Evolutionary conservation across 2,888 invertebrate genomes (phyloP).

Genomic region (Agrochola circellaris): DNA sequence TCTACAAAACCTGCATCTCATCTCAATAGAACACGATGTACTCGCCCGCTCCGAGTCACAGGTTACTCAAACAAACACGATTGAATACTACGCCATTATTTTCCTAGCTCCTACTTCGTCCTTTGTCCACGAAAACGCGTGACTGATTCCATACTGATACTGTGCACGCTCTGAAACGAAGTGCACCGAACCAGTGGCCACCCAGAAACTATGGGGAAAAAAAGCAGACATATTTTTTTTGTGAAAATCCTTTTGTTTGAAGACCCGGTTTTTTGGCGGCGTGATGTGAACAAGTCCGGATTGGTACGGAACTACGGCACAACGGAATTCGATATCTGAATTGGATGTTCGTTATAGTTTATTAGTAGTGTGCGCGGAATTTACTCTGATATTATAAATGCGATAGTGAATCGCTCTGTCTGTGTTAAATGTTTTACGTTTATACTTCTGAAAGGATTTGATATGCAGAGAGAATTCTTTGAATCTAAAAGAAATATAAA

Average conservation of each 20-base stretch:
- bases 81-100: constrained; percentile 31
- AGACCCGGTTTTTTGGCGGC: constrained; percentile 26
- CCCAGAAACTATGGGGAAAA: constrained; percentile 46
- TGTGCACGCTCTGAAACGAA: constrained; percentile 59
- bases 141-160: constrained; percentile 60
- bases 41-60: constrained; percentile 12
- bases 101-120: constrained; percentile 12
- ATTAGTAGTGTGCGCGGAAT: neutral
- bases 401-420: neutral
- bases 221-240: constrained; percentile 24
- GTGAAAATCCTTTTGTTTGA: constrained; percentile 50
- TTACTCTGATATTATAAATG: neutral
- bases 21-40: neutral
- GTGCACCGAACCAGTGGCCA: constrained; percentile 35
- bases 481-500: neutral
- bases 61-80: constrained; percentile 22
- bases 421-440: neutral
- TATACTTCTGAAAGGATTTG: neutral
- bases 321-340: constrained; percentile 24
- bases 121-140: constrained; percentile 55
- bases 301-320: constrained; percentile 1
- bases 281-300: constrained; percentile 36
- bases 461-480: neutral
- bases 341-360: constrained; percentile 6
- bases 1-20: neutral